Evolutionary conservation across 2,888 invertebrate species (phyloP), one percentile per base, ranked within the genome.

Genomic region (Rhamnusium bicolor): DNA sequence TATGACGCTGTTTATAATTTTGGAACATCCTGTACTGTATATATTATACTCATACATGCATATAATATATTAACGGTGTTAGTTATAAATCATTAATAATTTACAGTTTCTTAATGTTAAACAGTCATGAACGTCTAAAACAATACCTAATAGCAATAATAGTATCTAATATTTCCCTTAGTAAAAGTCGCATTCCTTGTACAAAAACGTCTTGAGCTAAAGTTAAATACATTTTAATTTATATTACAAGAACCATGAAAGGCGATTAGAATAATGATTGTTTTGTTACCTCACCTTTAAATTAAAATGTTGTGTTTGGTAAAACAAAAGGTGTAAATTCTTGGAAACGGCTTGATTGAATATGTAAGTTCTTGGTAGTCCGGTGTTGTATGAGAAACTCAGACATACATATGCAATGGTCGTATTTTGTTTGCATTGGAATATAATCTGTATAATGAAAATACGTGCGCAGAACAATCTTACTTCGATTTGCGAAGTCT

Each of bases 391-490:
- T 67, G 54, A 67, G 67, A 67, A 67, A 24, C 56, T 16, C 27
- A 21, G 24, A 67, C 46, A 54, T 54, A 58, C 54, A 67, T 56
- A 54, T 56, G 56, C 21, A 67, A 54, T 62, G 12, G 18, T 47
- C 40, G 62, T 40, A 46, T 62, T 40, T 62, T 47, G 58, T 56
- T 40, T 19, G 67, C 56, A 68, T 63, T 54, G 62, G 58, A 63
- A 73, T 73, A 73, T 71, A 56, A 72, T 72, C 46, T 73, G 49
- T 56, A 71, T 78, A 80, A 78, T 80, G 78, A 74, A 77, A 80
- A 75, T 79, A 80, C 80, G 80, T 80, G 80, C 72, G 70, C 71
- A 58, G 71, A 75, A 74, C 76, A 75, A 75, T 76, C 69, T 68
- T 61, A 49, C 69, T 47, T 71, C 70, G 73, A 78, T 74, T 75